Percentiles rank a stretch among this genome's conserved stretches.
Conservation (phyloP, 2,888 invertebrate genomes). For the Thecophora atra region DNA sequence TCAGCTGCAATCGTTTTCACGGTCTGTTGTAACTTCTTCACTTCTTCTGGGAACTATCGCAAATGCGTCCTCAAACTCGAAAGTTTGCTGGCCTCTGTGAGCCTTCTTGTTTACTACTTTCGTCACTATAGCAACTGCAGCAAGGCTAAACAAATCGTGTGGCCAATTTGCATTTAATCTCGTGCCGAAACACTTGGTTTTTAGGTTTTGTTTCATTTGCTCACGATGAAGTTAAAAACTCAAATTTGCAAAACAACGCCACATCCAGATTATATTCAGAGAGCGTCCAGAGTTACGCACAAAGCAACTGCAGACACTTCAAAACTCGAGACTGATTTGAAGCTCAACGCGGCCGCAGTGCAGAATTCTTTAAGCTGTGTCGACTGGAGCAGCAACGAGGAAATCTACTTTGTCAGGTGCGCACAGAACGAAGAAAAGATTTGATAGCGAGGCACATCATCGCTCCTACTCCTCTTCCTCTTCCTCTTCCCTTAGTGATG, state of each 20-base stretch:
- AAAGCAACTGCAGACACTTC: constrained; percentile 21
- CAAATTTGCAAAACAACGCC: constrained; percentile 79
- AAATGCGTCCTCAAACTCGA: no score
- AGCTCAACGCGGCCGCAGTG: constrained; percentile 37
- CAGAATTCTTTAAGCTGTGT: constrained; percentile 85
- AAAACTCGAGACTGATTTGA: neutral
- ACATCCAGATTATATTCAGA: constrained; percentile 41
- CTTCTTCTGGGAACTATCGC: no score
- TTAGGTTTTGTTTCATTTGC: no score
- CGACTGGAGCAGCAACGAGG: constrained; percentile 93
- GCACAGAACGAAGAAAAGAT: neutral
- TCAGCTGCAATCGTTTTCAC: no score
- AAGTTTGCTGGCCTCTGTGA: no score
- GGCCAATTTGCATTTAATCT: neutral
- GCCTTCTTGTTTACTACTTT: no score
- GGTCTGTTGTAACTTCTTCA: no score
- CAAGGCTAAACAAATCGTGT: constrained; percentile 25
- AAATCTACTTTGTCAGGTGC: constrained; percentile 90
- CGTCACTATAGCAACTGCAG: constrained; percentile 43
- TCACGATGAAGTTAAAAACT: constrained; percentile 85
- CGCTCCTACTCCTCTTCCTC: no score
- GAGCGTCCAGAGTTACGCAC: constrained; percentile 28
- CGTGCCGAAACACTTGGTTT: no score
- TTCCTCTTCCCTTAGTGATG: constrained; percentile 85
- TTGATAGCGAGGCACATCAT: neutral